Percentiles rank a stretch among this genome's conserved stretches.
Evolutionary conservation across 2,113 vertebrate genomes (phyloP).

Genomic region (Mormyrus iriodes): DNA sequence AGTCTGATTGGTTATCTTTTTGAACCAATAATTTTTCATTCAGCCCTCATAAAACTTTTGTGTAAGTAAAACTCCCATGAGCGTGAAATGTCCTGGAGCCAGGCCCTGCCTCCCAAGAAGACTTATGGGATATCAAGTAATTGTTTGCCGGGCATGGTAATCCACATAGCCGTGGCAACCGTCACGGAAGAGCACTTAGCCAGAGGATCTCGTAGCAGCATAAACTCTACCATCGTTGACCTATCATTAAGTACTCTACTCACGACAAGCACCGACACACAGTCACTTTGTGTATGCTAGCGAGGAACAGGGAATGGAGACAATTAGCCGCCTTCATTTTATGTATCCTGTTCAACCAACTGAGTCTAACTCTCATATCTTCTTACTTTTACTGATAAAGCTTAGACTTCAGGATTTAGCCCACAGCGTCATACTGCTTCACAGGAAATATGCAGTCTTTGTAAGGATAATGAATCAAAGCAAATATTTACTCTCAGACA

Average conservation of each 20-base stretch:
- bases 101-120: not conserved
- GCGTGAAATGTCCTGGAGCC: no score
- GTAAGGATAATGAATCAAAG: not conserved
- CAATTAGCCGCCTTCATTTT: not conserved
- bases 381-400: not conserved
- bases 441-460: not conserved
- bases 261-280: not conserved
- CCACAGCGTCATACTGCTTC: not conserved
- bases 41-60: no score
- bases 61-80: no score
- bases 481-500: not conserved
- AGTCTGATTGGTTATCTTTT: no score
- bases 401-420: not conserved
- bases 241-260: not conserved
- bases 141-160: conserved; percentile 23
- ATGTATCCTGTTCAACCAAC: not conserved
- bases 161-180: conserved; percentile 24
- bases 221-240: not conserved
- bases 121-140: conserved; percentile 15
- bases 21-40: no score
- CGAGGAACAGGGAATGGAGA: not conserved
- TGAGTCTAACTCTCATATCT: not conserved
- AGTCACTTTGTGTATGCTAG: not conserved
- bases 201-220: not conserved
- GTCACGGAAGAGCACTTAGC: not conserved